Evolutionary conservation across 2,113 vertebrate species (phyloP).

Genomic region (Cariama cristata): DNA sequence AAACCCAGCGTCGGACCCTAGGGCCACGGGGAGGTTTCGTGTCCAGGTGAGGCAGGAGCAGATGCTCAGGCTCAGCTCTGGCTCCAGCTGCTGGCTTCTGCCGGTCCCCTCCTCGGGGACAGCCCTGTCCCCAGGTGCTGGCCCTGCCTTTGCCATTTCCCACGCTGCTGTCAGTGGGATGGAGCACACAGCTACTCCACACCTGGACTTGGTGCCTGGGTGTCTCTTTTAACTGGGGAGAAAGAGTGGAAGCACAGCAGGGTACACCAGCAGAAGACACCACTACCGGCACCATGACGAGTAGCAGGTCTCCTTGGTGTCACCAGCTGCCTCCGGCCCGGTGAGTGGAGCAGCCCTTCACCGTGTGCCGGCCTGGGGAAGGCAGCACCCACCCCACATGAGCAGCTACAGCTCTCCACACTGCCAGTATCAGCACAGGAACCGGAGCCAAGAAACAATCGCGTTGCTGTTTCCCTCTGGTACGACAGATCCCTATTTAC

Average conservation of each 20-base stretch:
- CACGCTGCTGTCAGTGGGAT: background rate
- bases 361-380: rapidly evolving
- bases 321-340: background rate
- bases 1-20: background rate
- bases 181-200: background rate
- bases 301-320: background rate
- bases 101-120: background rate
- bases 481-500: constrained; percentile 11
- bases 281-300: rapidly evolving
- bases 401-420: background rate
- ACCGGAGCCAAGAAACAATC: background rate
- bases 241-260: background rate
- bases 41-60: background rate
- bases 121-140: rapidly evolving
- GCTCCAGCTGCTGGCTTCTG: background rate
- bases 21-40: rapidly evolving
- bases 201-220: background rate
- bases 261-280: background rate
- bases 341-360: rapidly evolving
- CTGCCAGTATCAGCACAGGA: background rate
- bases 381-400: background rate
- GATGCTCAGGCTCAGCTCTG: background rate
- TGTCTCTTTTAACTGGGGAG: background rate
- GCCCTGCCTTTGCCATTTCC: background rate
- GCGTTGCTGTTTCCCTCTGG: background rate